Conservation (phyloP, 1,140 invertebrate genomes). For the Cotesia typhae region DNA sequence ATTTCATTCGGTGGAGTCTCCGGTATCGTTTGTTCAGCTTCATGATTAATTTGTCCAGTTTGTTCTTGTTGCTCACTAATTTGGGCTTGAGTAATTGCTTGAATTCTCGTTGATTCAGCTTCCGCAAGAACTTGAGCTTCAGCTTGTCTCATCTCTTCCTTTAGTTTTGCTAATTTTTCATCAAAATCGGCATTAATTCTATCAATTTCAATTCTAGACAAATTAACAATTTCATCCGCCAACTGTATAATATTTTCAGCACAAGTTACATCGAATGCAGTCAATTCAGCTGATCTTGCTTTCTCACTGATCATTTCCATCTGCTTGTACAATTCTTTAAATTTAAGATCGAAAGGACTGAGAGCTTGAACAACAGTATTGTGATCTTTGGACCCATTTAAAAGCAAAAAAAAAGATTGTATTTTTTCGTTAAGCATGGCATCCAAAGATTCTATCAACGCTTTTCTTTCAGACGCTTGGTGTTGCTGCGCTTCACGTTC, state of each 20-base stretch:
- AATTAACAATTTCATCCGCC: conserved; percentile 48
- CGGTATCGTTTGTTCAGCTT: background rate
- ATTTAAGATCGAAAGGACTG: conserved; percentile 46
- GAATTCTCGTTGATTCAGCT: conserved; percentile 30
- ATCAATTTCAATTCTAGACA: conserved; percentile 57
- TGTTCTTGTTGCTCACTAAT: conserved; percentile 33
- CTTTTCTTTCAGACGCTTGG: conserved; percentile 48
- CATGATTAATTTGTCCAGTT: background rate
- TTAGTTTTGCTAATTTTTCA: conserved; percentile 55
- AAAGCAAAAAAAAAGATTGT: conserved; percentile 53
- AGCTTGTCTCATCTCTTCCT: conserved; percentile 54
- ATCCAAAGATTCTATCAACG: conserved; percentile 55
- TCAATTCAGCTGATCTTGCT: conserved; percentile 58
- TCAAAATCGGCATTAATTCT: conserved; percentile 49
- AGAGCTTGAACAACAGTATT: conserved; percentile 48
- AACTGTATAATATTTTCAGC: conserved; percentile 47
- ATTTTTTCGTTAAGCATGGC: conserved; percentile 53
- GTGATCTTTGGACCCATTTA: conserved; percentile 55
- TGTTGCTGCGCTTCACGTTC: conserved; percentile 51
- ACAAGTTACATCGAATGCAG: conserved; percentile 43
- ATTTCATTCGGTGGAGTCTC: conserved; percentile 23
- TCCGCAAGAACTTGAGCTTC: conserved; percentile 46
- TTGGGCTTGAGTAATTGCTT: conserved; percentile 42
- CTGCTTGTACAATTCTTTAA: conserved; percentile 53
- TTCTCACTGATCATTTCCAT: conserved; percentile 67